Percentiles rank a stretch among this genome's conserved stretches.
Conservation (phyloP, 1,140 invertebrate species). For the Yoshiicerus persimilis region DNA sequence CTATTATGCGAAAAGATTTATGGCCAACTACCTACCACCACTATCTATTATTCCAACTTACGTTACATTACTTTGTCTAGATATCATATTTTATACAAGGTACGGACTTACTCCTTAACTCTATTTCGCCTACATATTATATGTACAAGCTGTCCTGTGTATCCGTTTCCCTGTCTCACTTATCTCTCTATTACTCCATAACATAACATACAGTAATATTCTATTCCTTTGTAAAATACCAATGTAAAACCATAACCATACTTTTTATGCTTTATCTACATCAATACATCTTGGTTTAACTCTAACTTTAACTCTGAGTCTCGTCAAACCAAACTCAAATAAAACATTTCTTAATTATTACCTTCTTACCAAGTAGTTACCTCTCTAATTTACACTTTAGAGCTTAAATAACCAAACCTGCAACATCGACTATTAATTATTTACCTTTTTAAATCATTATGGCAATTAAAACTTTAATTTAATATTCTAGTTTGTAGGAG, state of each 20-base stretch:
- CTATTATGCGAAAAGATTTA: neutral
- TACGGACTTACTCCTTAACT: neutral
- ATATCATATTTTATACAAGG: neutral
- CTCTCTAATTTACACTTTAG: neutral
- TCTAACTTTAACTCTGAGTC: neutral
- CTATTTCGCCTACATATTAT: neutral
- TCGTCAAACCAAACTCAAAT: neutral
- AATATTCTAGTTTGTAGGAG: too few relatives aligned
- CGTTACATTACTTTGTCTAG: neutral
- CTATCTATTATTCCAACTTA: neutral
- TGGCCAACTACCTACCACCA: neutral
- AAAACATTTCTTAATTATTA: too few relatives aligned
- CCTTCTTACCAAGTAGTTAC: too few relatives aligned
- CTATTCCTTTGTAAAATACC: too few relatives aligned
- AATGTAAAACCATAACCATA: neutral
- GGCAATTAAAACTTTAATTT: too few relatives aligned
- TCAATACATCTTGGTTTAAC: neutral
- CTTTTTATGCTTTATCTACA: neutral
- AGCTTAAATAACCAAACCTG: too few relatives aligned
- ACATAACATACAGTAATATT: neutral
- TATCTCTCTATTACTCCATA: slow-evolving; percentile 5
- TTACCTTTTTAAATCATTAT: too few relatives aligned
- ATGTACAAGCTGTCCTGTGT: neutral
- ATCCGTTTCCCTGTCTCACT: neutral
- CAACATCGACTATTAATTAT: too few relatives aligned